Evolutionary conservation across 2,888 invertebrate genomes (phyloP).

Genomic region (Selenia dentaria): DNA sequence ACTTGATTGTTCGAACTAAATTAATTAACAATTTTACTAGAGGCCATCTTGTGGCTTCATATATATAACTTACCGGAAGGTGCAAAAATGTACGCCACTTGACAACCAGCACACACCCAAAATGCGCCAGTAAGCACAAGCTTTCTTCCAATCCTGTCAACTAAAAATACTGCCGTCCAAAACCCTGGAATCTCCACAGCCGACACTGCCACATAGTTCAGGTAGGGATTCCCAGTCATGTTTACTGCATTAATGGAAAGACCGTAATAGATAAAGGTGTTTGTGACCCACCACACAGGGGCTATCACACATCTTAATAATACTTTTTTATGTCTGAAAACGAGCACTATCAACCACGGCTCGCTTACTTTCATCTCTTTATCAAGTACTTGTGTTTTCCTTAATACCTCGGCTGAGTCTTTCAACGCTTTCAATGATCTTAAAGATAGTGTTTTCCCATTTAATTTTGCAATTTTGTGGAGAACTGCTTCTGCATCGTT

Average conservation of each 20-base stretch:
- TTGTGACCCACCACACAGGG: slow-evolving; percentile 86
- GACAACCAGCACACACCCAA: slow-evolving; percentile 84
- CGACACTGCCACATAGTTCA: slow-evolving; percentile 85
- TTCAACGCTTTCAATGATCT: slow-evolving; percentile 55
- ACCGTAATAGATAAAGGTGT: slow-evolving; percentile 87
- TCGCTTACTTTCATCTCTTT: slow-evolving; percentile 40
- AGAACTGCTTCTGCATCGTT: slow-evolving; percentile 86
- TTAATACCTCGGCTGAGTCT: slow-evolving; percentile 49
- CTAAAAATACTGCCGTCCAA: slow-evolving; percentile 80
- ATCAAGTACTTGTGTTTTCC: slow-evolving; percentile 39
- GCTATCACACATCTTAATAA: slow-evolving; percentile 50
- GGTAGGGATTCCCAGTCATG: slow-evolving; percentile 84
- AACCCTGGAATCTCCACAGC: slow-evolving; percentile 88
- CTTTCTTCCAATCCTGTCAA: slow-evolving; percentile 84
- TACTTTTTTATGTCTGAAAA: slow-evolving; percentile 54
- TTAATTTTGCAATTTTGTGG: slow-evolving; percentile 85
- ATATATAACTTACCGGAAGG: slow-evolving; percentile 61
- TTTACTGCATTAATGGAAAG: slow-evolving; percentile 85
- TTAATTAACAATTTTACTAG: no score
- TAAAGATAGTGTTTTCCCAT: slow-evolving; percentile 68
- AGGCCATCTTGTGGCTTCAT: no score
- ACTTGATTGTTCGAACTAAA: no score
- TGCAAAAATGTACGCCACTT: slow-evolving; percentile 81
- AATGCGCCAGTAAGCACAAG: slow-evolving; percentile 82
- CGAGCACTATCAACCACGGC: slow-evolving; percentile 59